Evolutionary conservation across 1,140 invertebrate species (phyloP).

Genomic region (Drosophila sproati): DNA sequence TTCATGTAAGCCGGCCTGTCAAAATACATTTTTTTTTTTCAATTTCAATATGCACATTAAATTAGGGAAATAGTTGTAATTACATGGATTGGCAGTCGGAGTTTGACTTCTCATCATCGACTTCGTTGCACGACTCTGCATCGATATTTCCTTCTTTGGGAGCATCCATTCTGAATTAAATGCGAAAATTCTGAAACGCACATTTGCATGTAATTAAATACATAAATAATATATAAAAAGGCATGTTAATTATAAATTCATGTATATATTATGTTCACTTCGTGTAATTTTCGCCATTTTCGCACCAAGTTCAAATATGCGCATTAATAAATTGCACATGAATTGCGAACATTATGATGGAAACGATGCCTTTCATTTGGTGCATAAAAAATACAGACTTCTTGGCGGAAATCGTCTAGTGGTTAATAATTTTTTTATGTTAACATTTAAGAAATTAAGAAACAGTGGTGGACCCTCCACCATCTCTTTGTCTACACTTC

Average conservation of each 20-base stretch:
- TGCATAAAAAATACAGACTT: not conserved
- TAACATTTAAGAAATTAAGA: not conserved
- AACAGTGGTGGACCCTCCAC: not conserved
- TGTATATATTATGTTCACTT: not conserved
- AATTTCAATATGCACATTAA: constrained; percentile 15
- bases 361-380: not conserved
- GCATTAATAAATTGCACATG: not conserved
- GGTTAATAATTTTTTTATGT: not conserved
- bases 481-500: not conserved
- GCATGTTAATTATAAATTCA: not conserved
- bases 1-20: constrained; percentile 81
- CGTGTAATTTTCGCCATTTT: not conserved
- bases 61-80: constrained; percentile 37
- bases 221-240: not conserved
- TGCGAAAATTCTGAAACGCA: constrained; percentile 43
- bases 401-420: not conserved
- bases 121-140: constrained; percentile 63
- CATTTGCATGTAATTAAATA: constrained; percentile 10
- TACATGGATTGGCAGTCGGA: constrained; percentile 72
- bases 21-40: not conserved
- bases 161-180: constrained; percentile 64
- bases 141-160: constrained; percentile 63
- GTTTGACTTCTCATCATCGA: constrained; percentile 73
- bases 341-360: not conserved
- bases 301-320: not conserved